Evolutionary conservation across 2,113 vertebrate genomes (phyloP), one percentile per base, ranked within the genome.

Genomic region (Alces alces): DNA sequence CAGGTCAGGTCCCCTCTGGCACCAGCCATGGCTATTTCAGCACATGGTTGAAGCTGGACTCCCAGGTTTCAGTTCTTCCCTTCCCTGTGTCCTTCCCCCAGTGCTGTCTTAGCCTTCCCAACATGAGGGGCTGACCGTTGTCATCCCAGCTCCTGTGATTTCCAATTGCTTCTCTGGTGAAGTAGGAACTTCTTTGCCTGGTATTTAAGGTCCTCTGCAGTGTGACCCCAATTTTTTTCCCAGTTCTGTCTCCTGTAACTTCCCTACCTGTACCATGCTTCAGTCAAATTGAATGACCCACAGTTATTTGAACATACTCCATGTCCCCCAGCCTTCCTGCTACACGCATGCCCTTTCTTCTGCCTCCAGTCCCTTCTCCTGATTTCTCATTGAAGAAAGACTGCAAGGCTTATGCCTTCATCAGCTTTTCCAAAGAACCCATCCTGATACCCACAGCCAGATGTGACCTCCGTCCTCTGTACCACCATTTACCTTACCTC

Each of bases 141-240:
- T 47, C 28, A 5, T 17, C 33, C 39, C 70, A 47, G 60, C 33
- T 45, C 45, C 66, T 55, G 47, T 13, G 50, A 28, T 66, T 86
- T 45, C 33, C 55, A 89, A 0, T 6, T 60, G 73, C 64, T 25
- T 87, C 86, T 89, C 28, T 28, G 64, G 76, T 58, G 16, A 92
- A 82, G 36, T 12, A 58, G 73, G 28, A 61, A 28, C 73, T 70
- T 73, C 70, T 93, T 84, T 19, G 33, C 33, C 54, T 88, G 93
- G 43, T 70, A 36, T 43, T 94, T 73, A 60, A 33, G 66, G 33
- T 85, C 43, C 50, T 12, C 39, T 6, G 8, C 3, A 14, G 1
- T 80, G 76, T 89, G 97, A 93, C 87, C 73, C 64, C n/a, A 64
- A 7, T 85, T 84, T 54, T 93, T 92, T 73, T 66, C 57, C 91